Percentiles rank a stretch among this genome's conserved stretches.
Conservation (phyloP, 1,140 invertebrate genomes). For the Gonatopus flavifemur region DNA sequence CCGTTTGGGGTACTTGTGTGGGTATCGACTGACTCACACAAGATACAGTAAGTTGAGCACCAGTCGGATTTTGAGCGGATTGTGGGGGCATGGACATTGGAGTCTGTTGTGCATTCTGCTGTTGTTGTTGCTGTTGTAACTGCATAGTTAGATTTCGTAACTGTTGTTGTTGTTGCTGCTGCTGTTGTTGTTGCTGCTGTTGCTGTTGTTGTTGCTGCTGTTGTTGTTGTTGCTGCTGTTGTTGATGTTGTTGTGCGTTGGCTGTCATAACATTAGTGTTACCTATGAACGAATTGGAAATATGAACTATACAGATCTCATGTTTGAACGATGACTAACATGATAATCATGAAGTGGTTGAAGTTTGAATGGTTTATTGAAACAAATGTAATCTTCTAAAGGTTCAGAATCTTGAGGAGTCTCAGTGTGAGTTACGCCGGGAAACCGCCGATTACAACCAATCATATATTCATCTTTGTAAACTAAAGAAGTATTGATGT, state of each 20-base stretch:
- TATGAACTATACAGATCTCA: conserved; percentile 7
- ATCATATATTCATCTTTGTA: too few relatives aligned
- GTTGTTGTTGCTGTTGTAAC: conserved; percentile 50
- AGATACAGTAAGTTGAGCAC: conserved; percentile 46
- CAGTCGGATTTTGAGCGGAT: conserved; percentile 34
- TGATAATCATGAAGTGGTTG: background rate
- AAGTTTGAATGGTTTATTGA: conserved; percentile 6
- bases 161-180: conserved; percentile 54
- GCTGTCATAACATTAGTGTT: conserved; percentile 49
- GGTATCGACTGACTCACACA: conserved; percentile 44
- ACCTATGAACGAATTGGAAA: conserved; percentile 27
- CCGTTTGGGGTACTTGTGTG: conserved; percentile 48
- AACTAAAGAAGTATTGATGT: too few relatives aligned
- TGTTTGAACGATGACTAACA: conserved; percentile 11
- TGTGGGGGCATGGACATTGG: conserved; percentile 46
- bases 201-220: conserved; percentile 44
- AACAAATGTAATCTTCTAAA: conserved; percentile 10
- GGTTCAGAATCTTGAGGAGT: too few relatives aligned
- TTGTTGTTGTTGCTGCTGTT: conserved; percentile 35
- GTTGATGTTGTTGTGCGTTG: conserved; percentile 53
- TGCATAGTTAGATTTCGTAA: conserved; percentile 58
- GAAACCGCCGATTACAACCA: too few relatives aligned
- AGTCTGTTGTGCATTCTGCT: conserved; percentile 51
- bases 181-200: conserved; percentile 52
- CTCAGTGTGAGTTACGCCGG: conserved; percentile 2